phyloP scores from a whole-genome alignment of 1,140 invertebrate species.

The Planococcus citri region DNA sequence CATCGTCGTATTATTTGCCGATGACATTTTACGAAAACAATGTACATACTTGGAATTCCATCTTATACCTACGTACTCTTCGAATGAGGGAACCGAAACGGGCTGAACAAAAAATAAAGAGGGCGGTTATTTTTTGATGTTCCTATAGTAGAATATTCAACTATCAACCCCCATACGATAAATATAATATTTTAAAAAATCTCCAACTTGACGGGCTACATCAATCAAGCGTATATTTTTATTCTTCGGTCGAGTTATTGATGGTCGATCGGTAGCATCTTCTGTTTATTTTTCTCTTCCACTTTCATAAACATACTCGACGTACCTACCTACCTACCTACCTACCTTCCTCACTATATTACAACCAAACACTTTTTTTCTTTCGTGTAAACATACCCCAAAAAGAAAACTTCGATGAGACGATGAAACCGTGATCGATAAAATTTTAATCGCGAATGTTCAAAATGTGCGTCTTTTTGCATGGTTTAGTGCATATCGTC shows the following conservation, averaged over 20 bases:
- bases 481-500: too few relatives aligned
- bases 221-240: conserved; percentile 16
- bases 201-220: conserved; percentile 12
- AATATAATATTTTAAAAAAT: conserved; percentile 13
- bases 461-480: too few relatives aligned
- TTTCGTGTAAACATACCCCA: too few relatives aligned
- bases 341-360: too few relatives aligned
- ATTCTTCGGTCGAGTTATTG: conserved; percentile 11
- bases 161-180: neutral
- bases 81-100: neutral
- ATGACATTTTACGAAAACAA: neutral
- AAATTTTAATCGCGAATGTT: conserved; percentile 1
- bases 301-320: conserved; percentile 13
- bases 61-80: neutral
- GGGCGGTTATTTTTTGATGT: neutral
- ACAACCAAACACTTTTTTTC: too few relatives aligned
- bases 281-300: conserved; percentile 19
- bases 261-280: conserved; percentile 15
- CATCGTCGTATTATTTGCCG: neutral
- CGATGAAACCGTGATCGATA: neutral
- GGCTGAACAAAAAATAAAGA: too few relatives aligned
- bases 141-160: neutral
- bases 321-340: neutral
- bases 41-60: neutral
- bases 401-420: too few relatives aligned